These are phyloP conservation scores for Cyprinodon tularosa DNA, from an alignment of 2,113 vertebrate genomes.

Conservation along the genomic window DNA sequence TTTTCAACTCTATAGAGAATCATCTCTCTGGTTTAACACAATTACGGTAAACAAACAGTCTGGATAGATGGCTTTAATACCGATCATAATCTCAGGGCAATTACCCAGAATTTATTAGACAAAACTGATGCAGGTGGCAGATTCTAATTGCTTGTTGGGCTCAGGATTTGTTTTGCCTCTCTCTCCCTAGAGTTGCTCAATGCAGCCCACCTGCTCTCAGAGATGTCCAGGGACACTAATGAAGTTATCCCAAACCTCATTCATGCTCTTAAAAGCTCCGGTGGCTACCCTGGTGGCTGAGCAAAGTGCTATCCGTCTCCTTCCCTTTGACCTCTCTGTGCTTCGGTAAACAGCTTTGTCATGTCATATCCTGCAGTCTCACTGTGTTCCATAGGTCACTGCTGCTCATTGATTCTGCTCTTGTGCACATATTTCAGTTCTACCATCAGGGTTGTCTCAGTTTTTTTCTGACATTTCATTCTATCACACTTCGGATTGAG, in stretches of 20 bases:
- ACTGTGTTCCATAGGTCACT: not conserved
- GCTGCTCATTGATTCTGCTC: not conserved
- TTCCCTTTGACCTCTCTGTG: constrained; percentile 30
- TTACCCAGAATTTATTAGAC: constrained; percentile 26
- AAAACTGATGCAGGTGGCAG: constrained; percentile 44
- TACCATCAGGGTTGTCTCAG: not conserved
- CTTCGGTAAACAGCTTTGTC: constrained; percentile 53
- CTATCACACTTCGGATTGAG: not conserved
- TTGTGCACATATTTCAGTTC: not conserved
- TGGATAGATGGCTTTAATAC: constrained; percentile 12
- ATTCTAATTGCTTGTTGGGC: constrained; percentile 58
- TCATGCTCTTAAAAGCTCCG: constrained; percentile 59
- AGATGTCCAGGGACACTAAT: constrained; percentile 54
- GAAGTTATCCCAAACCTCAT: constrained; percentile 62
- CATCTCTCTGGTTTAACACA: not conserved
- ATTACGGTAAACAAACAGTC: not conserved
- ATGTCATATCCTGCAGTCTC: constrained; percentile 35
- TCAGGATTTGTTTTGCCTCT: constrained; percentile 34
- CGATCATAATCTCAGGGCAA: constrained; percentile 30
- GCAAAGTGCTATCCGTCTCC: constrained; percentile 57
- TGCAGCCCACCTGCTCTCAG: constrained; percentile 54
- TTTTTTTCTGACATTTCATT: not conserved
- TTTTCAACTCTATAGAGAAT: not conserved
- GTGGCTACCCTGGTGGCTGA: constrained; percentile 32
- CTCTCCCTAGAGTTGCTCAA: constrained; percentile 35